These are phyloP conservation scores for Coptodon rendalli DNA, from an alignment of 2,113 vertebrate genomes.

Conservation along the genomic window DNA sequence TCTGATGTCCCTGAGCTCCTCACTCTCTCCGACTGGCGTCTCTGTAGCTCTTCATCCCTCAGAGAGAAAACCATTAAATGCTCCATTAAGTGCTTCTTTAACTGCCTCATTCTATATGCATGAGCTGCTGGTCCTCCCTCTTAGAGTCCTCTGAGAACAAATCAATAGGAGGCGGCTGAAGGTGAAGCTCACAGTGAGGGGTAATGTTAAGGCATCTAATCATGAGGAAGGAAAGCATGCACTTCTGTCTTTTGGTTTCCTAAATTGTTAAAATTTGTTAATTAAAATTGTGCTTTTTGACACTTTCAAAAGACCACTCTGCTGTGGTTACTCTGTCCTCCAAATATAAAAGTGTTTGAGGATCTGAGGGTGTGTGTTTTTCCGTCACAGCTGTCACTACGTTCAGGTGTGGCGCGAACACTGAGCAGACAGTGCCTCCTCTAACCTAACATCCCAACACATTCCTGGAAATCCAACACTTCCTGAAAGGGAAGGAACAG, in stretches of 20 bases:
- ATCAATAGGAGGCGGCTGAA: not conserved
- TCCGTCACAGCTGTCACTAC: not conserved
- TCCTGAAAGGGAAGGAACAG: constrained; percentile 19
- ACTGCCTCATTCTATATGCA: constrained; percentile 16
- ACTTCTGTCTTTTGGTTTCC: not conserved
- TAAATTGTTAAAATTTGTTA: not conserved
- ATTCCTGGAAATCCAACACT: constrained; percentile 40
- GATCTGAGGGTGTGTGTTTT: not conserved
- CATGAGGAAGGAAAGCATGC: not conserved
- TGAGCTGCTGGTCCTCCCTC: not conserved
- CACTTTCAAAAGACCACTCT: not conserved
- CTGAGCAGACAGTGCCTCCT: constrained; percentile 24
- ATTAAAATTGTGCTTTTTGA: not conserved
- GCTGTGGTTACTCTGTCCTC: not conserved
- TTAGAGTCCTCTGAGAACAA: not conserved
- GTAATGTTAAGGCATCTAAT: not conserved
- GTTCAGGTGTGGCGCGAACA: constrained; percentile 37
- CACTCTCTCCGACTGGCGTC: not conserved
- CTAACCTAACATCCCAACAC: not conserved
- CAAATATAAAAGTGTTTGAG: not conserved
- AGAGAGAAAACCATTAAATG: constrained; percentile 9
- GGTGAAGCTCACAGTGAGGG: not conserved
- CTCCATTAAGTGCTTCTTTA: constrained; percentile 6
- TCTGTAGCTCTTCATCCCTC: not conserved
- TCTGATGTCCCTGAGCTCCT: not conserved